Base-by-base conservation (phyloP, 1,140 invertebrate genomes). In the Pseudoatta argentina region DNA sequence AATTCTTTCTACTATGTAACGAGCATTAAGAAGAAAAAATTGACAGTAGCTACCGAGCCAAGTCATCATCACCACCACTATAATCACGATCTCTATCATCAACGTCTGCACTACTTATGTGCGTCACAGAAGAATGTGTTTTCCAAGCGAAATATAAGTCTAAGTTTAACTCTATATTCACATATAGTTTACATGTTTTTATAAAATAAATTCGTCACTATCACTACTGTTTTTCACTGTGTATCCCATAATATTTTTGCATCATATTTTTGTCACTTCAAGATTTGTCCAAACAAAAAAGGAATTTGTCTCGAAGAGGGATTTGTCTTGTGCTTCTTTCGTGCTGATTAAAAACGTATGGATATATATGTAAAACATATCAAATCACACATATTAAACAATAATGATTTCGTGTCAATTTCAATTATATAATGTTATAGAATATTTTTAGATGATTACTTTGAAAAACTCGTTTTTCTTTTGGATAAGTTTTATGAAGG, bases 171-270 rank as follows among this genome's bases (percentile, higher is more conserved):
- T 92, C 71, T 90, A 88, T 89, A 90, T 91, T 83, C 55, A 86
- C 91, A 86, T 93, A 92, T 93, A 93, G 93, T 93, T 93, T 92
- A 93, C 91, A 92, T 92, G 91, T 93, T 92, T 93, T 92, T 93
- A 93, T 93, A 93, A 93, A 93, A 93, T 92, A 93, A 93, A 93
- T 66, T 79, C 86, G 53, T 88, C 67, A 87, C 86, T 82, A 61
- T 81, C 67, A 86, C 55, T 71, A 57, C 21, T 66, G 24, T 14
- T n/a, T 66, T 67, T 66, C 18, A 44, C 18, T 73, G 2, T 12
- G 34, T 78, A 72, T 55, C n/a, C 27, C 27, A 2, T 4, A 16
- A 53, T 53, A 21, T 27, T 69, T 48, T 27, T 76, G 3, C 59
- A 39, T 34, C 8, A n/a, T 2, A 21, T 57, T 57, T 21, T 10